phyloP scores from a whole-genome alignment of 2,888 invertebrate species.

The Lithophane semibrunnea region DNA sequence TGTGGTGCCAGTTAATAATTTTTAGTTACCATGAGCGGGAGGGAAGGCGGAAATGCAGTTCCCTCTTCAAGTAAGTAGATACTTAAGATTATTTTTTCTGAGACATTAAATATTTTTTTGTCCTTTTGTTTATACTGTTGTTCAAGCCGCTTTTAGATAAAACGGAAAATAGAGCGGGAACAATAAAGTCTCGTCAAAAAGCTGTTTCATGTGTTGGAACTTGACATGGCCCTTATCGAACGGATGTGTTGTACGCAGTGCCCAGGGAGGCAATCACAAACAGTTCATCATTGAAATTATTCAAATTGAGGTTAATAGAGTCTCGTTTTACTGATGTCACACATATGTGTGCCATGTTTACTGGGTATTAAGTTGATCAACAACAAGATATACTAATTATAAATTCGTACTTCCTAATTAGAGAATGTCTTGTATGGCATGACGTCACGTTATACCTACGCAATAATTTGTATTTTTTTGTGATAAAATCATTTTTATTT shows the following conservation, averaged over 20 bases:
- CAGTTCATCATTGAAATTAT: slow-evolving; percentile 87
- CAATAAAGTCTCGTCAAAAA: slow-evolving; percentile 68
- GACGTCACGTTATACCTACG: slow-evolving; percentile 72
- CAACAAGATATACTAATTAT: slow-evolving; percentile 81
- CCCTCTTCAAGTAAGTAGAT: slow-evolving; percentile 88
- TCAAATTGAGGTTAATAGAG: slow-evolving; percentile 89
- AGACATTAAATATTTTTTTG: slow-evolving; percentile 38
- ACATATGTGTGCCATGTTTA: slow-evolving; percentile 89
- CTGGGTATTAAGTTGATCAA: slow-evolving; percentile 82
- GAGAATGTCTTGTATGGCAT: slow-evolving; percentile 72
- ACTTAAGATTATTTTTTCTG: slow-evolving; percentile 70
- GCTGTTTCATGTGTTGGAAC: slow-evolving; percentile 76
- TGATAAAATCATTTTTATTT: slow-evolving; percentile 33
- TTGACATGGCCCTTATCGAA: slow-evolving; percentile 82
- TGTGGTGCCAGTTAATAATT: slow-evolving; percentile 84
- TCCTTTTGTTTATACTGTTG: slow-evolving; percentile 60
- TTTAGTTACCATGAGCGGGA: slow-evolving; percentile 88
- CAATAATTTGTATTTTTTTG: slow-evolving; percentile 64
- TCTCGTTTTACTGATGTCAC: slow-evolving; percentile 87
- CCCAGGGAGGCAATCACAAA: slow-evolving; percentile 84
- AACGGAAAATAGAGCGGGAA: slow-evolving; percentile 51
- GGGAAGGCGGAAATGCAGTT: slow-evolving; percentile 90
- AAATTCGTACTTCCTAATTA: slow-evolving; percentile 78
- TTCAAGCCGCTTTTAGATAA: slow-evolving; percentile 64
- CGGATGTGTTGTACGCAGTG: slow-evolving; percentile 83